Conservation (phyloP, 2,888 invertebrate species). For the Drosophila nr. perissopoda region DNA sequence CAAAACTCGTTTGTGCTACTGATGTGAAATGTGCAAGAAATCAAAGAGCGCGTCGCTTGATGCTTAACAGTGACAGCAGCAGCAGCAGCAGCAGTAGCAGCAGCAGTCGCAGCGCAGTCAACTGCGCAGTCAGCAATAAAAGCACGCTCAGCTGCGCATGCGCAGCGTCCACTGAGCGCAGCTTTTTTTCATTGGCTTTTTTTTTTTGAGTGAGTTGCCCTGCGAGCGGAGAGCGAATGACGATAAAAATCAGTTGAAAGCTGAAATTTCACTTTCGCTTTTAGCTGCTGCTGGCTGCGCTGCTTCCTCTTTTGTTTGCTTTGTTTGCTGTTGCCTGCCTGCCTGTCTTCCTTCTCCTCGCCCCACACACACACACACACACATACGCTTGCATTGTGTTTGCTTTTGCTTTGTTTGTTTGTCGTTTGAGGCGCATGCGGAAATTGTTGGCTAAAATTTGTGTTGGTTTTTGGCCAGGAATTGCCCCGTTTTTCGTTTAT, state of each 20-base stretch:
- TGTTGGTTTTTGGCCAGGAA: conserved; percentile 23
- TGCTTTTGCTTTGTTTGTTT: conserved; percentile 49
- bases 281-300: conserved; percentile 59
- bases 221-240: conserved; percentile 19
- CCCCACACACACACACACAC: neutral
- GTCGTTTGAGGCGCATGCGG: conserved; percentile 53
- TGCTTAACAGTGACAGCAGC: conserved; percentile 28
- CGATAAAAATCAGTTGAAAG: conserved; percentile 81
- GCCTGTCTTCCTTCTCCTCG: conserved; percentile 6
- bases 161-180: conserved; percentile 54
- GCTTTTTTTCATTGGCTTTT: conserved; percentile 41
- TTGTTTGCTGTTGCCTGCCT: conserved; percentile 40
- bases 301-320: conserved; percentile 60
- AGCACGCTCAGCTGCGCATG: conserved; percentile 74
- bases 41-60: conserved; percentile 58
- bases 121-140: conserved; percentile 34
- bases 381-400: conserved; percentile 21
- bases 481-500: conserved; percentile 18
- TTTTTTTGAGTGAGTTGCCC: conserved; percentile 37
- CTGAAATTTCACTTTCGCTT: conserved; percentile 85
- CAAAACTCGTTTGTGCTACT: conserved; percentile 62
- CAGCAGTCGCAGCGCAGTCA: conserved; percentile 45
- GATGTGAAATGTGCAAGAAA: conserved; percentile 64
- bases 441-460: conserved; percentile 30
- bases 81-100: neutral